A percentile compares a stretch with the other conserved stretches of the same genome.
phyloP scores from a whole-genome alignment of 1,140 invertebrate genomes.

The Drosophila varians region DNA sequence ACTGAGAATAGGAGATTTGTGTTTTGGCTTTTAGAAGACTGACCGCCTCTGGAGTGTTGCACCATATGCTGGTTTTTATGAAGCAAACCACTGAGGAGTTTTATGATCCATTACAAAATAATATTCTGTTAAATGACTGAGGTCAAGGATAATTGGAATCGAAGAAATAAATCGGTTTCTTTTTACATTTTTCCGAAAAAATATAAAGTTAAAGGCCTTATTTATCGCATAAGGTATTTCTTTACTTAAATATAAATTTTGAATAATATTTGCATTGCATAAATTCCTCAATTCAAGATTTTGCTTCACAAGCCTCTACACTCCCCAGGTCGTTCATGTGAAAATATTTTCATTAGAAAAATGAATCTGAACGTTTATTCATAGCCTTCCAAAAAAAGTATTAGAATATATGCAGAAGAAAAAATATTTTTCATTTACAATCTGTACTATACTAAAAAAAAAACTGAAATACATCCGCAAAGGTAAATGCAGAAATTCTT shows the following conservation, averaged over 20 bases:
- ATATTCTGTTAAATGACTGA: not conserved
- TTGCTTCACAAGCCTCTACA: not conserved
- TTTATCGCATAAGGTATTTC: not conserved
- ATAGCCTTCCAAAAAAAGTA: not conserved
- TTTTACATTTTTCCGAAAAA: not conserved
- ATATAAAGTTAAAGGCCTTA: not conserved
- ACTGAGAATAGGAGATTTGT: not conserved
- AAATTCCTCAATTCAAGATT: constrained; percentile 5
- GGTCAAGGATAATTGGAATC: constrained; percentile 2
- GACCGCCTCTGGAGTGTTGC: not conserved
- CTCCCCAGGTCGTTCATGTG: constrained; percentile 22
- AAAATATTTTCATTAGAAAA: constrained; percentile 48
- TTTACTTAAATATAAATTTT: not conserved
- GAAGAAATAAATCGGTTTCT: not conserved
- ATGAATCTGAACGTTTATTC: constrained; percentile 26
- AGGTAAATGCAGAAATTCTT: constrained; percentile 37
- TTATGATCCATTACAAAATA: constrained; percentile 20
- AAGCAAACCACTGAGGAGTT: not conserved
- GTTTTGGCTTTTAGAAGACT: not conserved
- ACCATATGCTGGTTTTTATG: constrained; percentile 4
- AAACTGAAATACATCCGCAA: constrained; percentile 10
- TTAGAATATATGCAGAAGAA: constrained; percentile 11
- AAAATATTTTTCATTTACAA: constrained; percentile 47
- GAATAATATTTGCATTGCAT: not conserved
- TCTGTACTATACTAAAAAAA: constrained; percentile 26